These are phyloP conservation scores for Drosophila ogumai DNA, from an alignment of 1,140 invertebrate species.

Conservation along the genomic window DNA sequence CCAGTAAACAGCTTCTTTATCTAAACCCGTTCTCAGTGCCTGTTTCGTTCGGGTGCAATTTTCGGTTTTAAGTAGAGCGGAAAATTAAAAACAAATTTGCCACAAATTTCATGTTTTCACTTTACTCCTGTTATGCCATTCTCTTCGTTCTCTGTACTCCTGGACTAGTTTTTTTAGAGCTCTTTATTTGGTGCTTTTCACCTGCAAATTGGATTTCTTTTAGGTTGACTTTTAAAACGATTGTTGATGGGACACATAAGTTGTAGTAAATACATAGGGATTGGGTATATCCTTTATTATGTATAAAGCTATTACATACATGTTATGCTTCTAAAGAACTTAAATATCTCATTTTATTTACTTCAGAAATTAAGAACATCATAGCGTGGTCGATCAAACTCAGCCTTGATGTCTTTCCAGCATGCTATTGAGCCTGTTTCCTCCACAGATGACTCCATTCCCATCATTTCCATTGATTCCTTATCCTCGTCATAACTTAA, in stretches of 20 bases:
- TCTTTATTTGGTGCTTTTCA: constrained; percentile 37
- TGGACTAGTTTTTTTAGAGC: not conserved
- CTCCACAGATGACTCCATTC: constrained; percentile 21
- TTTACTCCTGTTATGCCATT: constrained; percentile 24
- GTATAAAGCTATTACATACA: not conserved
- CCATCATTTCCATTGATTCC: constrained; percentile 25
- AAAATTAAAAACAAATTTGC: constrained; percentile 82
- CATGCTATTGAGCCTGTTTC: constrained; percentile 3
- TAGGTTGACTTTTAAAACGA: constrained; percentile 24
- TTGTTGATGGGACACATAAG: constrained; percentile 24
- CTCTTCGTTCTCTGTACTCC: not conserved
- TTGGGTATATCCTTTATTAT: not conserved
- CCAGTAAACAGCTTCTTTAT: constrained; percentile 74
- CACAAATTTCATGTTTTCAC: constrained; percentile 62
- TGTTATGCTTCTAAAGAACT: not conserved
- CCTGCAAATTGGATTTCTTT: constrained; percentile 57
- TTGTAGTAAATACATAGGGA: not conserved
- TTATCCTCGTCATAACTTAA: constrained; percentile 20
- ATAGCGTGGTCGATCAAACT: too few relatives aligned
- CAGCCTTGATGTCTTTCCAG: constrained; percentile 1
- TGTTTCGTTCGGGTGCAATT: constrained; percentile 50
- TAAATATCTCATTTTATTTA: not conserved
- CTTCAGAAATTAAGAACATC: not conserved
- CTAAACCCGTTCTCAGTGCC: constrained; percentile 57
- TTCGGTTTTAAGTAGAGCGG: constrained; percentile 77